phyloP scores from a whole-genome alignment of 1,140 invertebrate species.

The Gonioctena quinquepunctata region DNA sequence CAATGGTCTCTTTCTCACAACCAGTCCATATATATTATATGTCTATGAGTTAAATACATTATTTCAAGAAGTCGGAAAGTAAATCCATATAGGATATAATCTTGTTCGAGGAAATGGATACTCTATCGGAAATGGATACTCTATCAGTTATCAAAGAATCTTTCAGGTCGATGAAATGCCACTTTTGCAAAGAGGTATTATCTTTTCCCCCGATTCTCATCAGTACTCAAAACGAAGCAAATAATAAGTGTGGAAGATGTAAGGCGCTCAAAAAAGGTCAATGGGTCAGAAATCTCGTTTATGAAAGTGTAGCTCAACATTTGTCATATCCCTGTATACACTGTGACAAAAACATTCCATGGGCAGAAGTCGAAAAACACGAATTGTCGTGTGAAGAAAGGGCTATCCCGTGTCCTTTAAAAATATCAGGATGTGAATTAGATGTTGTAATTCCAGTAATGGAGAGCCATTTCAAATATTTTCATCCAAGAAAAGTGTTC shows the following conservation, averaged over 20 bases:
- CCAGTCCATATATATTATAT: too few species aligned
- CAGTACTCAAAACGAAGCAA: background rate
- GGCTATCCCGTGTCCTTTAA: background rate
- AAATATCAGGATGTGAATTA: background rate
- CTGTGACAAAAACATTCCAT: background rate
- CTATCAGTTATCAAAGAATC: background rate
- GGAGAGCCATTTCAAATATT: background rate
- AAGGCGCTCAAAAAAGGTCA: background rate
- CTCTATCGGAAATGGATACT: background rate
- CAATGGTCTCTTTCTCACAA: too few species aligned
- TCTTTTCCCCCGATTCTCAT: background rate
- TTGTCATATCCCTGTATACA: background rate
- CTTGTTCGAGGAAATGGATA: too few species aligned
- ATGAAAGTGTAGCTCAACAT: background rate
- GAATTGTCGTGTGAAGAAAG: background rate
- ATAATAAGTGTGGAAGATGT: background rate
- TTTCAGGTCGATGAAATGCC: background rate
- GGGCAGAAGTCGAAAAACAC: background rate
- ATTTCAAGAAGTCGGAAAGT: too few species aligned
- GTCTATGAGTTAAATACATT: too few species aligned
- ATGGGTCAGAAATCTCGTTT: background rate
- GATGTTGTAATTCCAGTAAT: background rate
- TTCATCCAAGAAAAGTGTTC: background rate
- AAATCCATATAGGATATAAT: too few species aligned
- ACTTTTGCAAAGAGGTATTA: background rate